Conservation (phyloP, 1,140 invertebrate species). For the Meloidogyne hapla region DNA sequence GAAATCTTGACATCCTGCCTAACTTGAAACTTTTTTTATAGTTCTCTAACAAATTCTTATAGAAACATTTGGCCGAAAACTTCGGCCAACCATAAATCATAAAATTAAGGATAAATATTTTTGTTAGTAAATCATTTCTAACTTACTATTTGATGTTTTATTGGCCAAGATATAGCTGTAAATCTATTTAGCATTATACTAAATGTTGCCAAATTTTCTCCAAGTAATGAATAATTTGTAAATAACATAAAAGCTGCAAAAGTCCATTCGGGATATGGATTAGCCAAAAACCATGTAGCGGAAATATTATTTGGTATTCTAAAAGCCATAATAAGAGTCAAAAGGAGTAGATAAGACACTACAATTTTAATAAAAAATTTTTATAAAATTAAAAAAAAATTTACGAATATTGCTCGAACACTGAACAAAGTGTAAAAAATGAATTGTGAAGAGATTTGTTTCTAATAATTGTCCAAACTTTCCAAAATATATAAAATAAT, state of each 20-base stretch:
- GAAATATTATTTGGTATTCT: conserved; percentile 1
- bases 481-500: background rate
- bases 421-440: background rate
- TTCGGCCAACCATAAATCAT: too few relatives aligned
- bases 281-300: background rate
- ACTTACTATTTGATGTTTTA: background rate
- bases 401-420: conserved; percentile 4
- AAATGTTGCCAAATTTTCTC: conserved; percentile 3
- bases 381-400: background rate
- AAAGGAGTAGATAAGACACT: conserved; percentile 2
- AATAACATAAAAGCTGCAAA: background rate
- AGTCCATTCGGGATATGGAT: background rate
- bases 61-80: too few relatives aligned
- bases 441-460: conserved; percentile 14
- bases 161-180: background rate
- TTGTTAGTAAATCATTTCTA: background rate
- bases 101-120: too few relatives aligned
- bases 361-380: background rate
- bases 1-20: too few relatives aligned
- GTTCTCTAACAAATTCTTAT: too few relatives aligned
- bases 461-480: conserved; percentile 12
- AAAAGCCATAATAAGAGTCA: background rate
- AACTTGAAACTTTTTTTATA: too few relatives aligned
- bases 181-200: conserved; percentile 11
- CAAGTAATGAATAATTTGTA: background rate